phyloP scores from a whole-genome alignment of 2,888 invertebrate species.

The Aricia artaxerxes region DNA sequence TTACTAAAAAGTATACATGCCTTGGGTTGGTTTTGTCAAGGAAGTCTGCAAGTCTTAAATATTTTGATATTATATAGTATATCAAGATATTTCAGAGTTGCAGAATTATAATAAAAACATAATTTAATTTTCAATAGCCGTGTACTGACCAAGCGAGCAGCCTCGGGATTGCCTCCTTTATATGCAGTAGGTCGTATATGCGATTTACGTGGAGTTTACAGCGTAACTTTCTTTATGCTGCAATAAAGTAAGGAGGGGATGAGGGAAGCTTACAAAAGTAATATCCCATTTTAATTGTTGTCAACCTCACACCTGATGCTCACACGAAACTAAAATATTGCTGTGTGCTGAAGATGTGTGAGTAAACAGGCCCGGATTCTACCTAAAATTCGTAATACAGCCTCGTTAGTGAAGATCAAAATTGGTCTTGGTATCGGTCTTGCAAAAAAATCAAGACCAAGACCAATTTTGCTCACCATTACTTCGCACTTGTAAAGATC shows the following conservation, averaged over 20 bases:
- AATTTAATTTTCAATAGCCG: too few relatives aligned
- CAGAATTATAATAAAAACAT: too few relatives aligned
- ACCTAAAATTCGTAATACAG: background rate
- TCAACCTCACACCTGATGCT: conserved; percentile 57
- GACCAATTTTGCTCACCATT: too few relatives aligned
- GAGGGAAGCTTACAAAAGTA: conserved; percentile 53
- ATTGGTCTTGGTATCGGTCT: too few relatives aligned
- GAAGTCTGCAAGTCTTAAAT: too few relatives aligned
- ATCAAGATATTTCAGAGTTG: too few relatives aligned
- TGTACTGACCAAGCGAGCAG: too few relatives aligned
- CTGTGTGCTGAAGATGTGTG: background rate
- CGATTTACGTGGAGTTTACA: conserved; percentile 70
- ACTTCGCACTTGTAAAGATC: too few relatives aligned
- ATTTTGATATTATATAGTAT: too few relatives aligned
- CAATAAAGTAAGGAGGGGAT: conserved; percentile 66
- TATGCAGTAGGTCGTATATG: conserved; percentile 64
- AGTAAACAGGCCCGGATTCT: background rate
- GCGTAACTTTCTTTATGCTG: conserved; percentile 73
- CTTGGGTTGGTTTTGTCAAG: too few relatives aligned
- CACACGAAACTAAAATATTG: conserved; percentile 20
- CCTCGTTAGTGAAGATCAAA: too few relatives aligned
- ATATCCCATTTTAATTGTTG: conserved; percentile 69
- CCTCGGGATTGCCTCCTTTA: conserved; percentile 56
- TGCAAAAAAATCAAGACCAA: too few relatives aligned
- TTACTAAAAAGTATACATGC: conserved; percentile 39